phyloP scores from a whole-genome alignment of 2,113 vertebrate genomes.

The Noturus placidus region DNA sequence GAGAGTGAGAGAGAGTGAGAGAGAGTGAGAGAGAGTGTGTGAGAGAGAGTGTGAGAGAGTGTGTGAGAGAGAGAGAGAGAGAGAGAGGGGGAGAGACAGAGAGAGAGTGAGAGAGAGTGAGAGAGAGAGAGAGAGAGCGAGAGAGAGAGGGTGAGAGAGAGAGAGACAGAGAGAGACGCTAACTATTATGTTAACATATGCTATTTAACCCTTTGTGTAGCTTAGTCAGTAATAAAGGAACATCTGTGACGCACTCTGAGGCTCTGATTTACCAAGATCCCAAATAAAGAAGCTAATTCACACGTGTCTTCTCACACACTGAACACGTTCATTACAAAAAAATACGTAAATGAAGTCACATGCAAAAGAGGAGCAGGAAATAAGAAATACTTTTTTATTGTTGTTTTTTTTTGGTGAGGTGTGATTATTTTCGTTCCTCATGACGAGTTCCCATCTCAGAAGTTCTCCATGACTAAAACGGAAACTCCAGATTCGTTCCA shows the following conservation, averaged over 20 bases:
- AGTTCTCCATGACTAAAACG: background rate
- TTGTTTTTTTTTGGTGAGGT: background rate
- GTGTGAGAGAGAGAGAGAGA: slow-evolving; percentile 29
- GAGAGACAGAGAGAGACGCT: no score
- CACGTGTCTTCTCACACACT: background rate
- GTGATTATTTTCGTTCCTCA: background rate
- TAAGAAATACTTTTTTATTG: background rate
- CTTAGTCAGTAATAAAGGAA: background rate
- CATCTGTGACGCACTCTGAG: background rate
- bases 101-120: background rate
- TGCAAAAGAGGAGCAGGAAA: background rate
- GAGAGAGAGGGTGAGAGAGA: background rate
- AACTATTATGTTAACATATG: background rate
- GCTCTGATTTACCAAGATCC: background rate
- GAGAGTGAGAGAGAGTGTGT: no score
- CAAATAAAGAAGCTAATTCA: background rate
- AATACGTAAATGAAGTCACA: background rate
- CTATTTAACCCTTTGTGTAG: background rate
- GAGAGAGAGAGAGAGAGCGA: no score
- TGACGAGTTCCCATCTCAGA: background rate
- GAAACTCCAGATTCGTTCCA: background rate
- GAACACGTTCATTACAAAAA: background rate
- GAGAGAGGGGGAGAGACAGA: background rate
- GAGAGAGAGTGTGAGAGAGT: no score
- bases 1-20: background rate